Evolutionary conservation across 2,888 invertebrate species (phyloP), one percentile per base, ranked within the genome.

Genomic region (Epistrophe eligans): DNA sequence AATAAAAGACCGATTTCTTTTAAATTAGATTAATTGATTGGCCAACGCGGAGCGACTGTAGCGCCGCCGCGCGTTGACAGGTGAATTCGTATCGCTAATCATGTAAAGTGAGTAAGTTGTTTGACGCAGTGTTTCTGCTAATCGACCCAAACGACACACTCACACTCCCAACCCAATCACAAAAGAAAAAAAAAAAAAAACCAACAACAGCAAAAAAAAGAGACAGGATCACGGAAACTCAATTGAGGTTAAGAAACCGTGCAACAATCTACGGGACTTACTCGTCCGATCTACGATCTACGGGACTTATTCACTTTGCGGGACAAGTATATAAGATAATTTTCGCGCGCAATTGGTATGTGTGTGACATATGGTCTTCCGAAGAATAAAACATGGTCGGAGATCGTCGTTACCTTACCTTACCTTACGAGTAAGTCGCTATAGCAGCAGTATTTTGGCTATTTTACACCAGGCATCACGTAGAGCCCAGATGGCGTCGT

Each of bases 11-110:
- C 52, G 87, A 83, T 87, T 79, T 83, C 74, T 84, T 87, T 79
- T 79, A 87, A 87, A 87, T 87, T 87, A 87, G 83, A 87, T 87
- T 87, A 87, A 87, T 87, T 87, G 83, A 87, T 87, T 87, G 83
- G 85, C 73, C 67, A 57, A 43, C 70, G 57, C 13, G 67, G 48
- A 50, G 60, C 60, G 50, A 19, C 38, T 48, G 24, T 57, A 40
- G 71, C 55, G 32, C 60, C 72, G n/a, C n/a, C 48, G 40, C 66
- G 64, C 52, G 87, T 76, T 81, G 87, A 87, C 87, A 87, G 83
- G 76, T 83, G 83, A 76, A 83, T 77, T 87, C 87, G 76, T 82
- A 77, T 81, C 81, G 81, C 84, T 70, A 77, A 85, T 82, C 82
- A 83, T 83, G 82, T 79, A 77, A 73, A 85, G 81, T 81, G 84